A percentile compares a stretch with the other conserved stretches of the same genome.
Conservation (phyloP, 2,797 vertebrate species). For the Phataginus tetradactyla region DNA sequence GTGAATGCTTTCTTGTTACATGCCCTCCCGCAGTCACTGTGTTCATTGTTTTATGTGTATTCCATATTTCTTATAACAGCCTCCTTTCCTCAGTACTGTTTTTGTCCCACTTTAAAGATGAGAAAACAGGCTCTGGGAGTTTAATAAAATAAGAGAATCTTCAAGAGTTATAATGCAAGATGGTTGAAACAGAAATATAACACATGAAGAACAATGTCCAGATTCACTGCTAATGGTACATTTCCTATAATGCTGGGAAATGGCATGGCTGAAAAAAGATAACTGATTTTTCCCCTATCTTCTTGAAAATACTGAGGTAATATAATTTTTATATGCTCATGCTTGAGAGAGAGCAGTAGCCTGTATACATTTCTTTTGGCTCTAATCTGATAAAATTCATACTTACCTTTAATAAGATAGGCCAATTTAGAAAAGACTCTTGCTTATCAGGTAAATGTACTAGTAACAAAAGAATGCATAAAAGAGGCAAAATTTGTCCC, state of each 20-base stretch:
- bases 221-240: neutral
- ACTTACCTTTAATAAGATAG: constrained; percentile 39
- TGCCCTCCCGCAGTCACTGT: neutral
- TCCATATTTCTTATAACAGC: neutral
- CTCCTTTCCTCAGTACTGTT: neutral
- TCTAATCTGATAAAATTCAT: constrained; percentile 25
- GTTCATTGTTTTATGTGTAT: neutral
- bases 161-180: neutral
- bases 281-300: neutral
- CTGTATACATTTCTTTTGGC: neutral
- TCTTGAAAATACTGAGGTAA: constrained; percentile 29
- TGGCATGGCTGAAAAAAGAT: neutral
- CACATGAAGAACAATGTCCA: neutral
- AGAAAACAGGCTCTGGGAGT: neutral
- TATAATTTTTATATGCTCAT: neutral
- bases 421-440: constrained; percentile 33
- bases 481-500: neutral
- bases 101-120: neutral
- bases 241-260: neutral
- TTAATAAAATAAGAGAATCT: constrained; percentile 35
- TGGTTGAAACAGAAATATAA: neutral
- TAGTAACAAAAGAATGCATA: neutral
- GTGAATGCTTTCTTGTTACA: neutral
- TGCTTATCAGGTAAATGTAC: neutral
- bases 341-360: neutral